Evolutionary conservation across 2,797 vertebrate genomes (phyloP), one percentile per base, ranked within the genome.

Genomic region (Microctenopoma lineatum): DNA sequence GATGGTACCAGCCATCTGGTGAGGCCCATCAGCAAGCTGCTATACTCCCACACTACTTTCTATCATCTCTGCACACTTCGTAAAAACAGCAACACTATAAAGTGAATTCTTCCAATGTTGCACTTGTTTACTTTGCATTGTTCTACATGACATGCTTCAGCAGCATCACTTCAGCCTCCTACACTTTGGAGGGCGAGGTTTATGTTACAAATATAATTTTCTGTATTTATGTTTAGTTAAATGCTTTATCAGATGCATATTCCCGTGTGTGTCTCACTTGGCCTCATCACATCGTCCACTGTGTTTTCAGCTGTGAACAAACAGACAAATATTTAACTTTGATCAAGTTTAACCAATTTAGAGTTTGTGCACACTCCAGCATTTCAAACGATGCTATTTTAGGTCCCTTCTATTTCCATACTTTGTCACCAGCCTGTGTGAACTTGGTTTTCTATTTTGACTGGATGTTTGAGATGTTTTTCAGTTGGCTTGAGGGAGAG

Each of bases 1-100:
- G 74, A 70, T 62, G 65, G 47, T 53, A 52, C 4, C 50, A 38
- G 57, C 85, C 88, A 88, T 88, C 90, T 90, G 88, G 54, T 66
- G 58, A 72, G n/a, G 64, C 68, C 77, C 79, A 74, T 70, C 73
- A 64, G 59, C 34, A 83, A 64, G 58, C 84, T 74, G 75, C 41
- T 66, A 1, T 45, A 66, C 87, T 79, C 84, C 87, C 70, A 85
- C 87, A 52, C 67, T n/a, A 12, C 52, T 50, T 36, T 74, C 73
- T 34, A 79, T 73, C 45, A 70, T 38, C 56, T 71, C 56, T 68
- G 60, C 52, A 54, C 60, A 39, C 59, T 25, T 70, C 59, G 60
- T 51, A 39, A 62, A 55, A 71, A 62, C 66, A 66, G 4, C 11
- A 47, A 36, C 16, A 15, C n/a, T 55, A 32, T 6, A 32, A 7